Evolutionary conservation across 2,888 invertebrate genomes (phyloP).

Genomic region (Dexiosoma caninum): DNA sequence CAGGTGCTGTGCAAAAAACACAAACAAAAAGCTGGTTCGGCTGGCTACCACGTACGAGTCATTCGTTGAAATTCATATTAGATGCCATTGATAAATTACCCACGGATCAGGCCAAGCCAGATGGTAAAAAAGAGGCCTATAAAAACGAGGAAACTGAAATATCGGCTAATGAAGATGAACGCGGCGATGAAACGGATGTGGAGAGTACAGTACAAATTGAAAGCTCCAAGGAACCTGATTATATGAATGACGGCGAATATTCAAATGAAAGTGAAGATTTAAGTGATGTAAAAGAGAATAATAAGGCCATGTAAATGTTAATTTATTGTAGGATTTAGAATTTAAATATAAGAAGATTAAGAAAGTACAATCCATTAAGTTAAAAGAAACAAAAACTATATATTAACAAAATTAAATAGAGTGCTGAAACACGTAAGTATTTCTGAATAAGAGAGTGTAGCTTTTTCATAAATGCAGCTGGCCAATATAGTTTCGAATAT

Average conservation of each 20-base stretch:
- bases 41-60: constrained; percentile 73
- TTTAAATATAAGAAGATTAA: background rate
- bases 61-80: constrained; percentile 76
- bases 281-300: background rate
- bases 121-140: background rate
- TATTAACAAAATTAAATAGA: no score
- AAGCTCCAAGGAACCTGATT: background rate
- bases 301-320: constrained; percentile 46
- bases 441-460: no score
- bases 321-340: background rate
- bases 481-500: no score
- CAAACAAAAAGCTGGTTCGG: constrained; percentile 65
- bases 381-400: no score
- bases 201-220: background rate
- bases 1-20: background rate
- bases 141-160: background rate
- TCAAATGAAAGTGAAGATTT: background rate
- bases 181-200: background rate
- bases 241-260: background rate
- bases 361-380: no score
- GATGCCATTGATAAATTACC: constrained; percentile 77
- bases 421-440: no score
- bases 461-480: no score
- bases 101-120: constrained; percentile 66
- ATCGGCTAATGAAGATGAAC: background rate